phyloP scores from a whole-genome alignment of 30 jellyfish, hydroid and myxozoan species.

The Aurelia aurita region DNA sequence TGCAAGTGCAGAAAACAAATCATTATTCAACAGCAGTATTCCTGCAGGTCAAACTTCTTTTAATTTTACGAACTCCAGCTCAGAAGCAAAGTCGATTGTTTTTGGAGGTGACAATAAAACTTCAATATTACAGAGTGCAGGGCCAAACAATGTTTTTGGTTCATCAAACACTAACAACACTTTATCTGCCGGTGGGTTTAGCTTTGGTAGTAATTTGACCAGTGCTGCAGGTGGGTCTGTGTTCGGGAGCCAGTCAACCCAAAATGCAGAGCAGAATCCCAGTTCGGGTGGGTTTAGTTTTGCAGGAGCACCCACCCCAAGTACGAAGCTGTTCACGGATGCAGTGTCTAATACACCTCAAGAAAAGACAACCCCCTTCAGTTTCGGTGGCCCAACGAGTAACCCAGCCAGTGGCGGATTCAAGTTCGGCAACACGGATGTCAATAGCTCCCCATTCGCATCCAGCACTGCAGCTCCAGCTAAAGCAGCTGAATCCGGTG shows the following conservation, averaged over 20 bases:
- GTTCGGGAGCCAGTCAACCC: constrained; percentile 32
- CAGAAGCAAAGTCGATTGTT: constrained; percentile 1
- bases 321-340: constrained; percentile 1
- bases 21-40: too few relatives aligned
- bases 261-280: not conserved
- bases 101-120: constrained; percentile 11
- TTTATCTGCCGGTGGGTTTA: not conserved
- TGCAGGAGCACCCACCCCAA: constrained; percentile 15
- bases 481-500: constrained; percentile 6
- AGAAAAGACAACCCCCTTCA: constrained; percentile 40
- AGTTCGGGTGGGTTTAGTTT: constrained; percentile 31
- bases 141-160: not conserved
- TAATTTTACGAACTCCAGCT: not conserved
- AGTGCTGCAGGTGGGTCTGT: not conserved
- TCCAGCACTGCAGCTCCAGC: constrained; percentile 1
- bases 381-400: constrained; percentile 11
- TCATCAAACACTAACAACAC: not conserved
- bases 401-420: constrained; percentile 14
- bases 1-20: not conserved
- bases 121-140: not conserved
- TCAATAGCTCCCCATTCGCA: constrained; percentile 3
- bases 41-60: not conserved
- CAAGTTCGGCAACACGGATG: constrained; percentile 9
- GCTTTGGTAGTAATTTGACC: constrained; percentile 3
- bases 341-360: constrained; percentile 8